Conservation (phyloP, 2,888 invertebrate species). For the Sphinx pinastri region DNA sequence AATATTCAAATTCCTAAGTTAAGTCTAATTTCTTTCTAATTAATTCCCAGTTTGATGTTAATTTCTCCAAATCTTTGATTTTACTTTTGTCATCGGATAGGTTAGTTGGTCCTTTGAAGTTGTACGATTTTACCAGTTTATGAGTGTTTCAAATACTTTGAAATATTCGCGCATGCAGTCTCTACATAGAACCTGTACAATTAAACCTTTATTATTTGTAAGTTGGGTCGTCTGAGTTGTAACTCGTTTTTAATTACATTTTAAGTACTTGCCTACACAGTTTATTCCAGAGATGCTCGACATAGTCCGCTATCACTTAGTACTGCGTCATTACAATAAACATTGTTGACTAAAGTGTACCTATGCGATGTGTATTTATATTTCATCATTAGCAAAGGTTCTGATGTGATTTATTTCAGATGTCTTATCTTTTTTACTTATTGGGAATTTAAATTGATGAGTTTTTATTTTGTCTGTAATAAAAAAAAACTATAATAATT, state of each 20-base stretch:
- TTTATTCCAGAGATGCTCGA: constrained; percentile 49
- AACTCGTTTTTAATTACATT: constrained; percentile 74
- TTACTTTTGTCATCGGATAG: too few relatives aligned
- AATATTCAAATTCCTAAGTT: too few relatives aligned
- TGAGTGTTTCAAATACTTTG: constrained; percentile 31
- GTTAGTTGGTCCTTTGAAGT: not conserved
- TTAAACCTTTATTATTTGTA: constrained; percentile 67
- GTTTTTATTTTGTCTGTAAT: too few relatives aligned
- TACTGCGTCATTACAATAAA: constrained; percentile 52
- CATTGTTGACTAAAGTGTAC: constrained; percentile 40
- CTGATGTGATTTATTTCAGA: not conserved
- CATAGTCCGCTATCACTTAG: constrained; percentile 51
- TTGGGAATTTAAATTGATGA: not conserved
- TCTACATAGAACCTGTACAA: constrained; percentile 58
- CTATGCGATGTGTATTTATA: constrained; percentile 36
- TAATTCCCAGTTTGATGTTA: too few relatives aligned
- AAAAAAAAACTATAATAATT: too few relatives aligned
- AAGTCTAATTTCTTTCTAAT: too few relatives aligned
- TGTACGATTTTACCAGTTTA: not conserved
- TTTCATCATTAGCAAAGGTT: not conserved
- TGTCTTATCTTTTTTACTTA: not conserved
- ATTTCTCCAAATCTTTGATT: too few relatives aligned
- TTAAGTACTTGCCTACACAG: constrained; percentile 62
- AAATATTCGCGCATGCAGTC: constrained; percentile 49
- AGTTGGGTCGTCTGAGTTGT: constrained; percentile 52